Base-by-base conservation (phyloP, 2,113 vertebrate species). In the Thomomys bottae region DNA sequence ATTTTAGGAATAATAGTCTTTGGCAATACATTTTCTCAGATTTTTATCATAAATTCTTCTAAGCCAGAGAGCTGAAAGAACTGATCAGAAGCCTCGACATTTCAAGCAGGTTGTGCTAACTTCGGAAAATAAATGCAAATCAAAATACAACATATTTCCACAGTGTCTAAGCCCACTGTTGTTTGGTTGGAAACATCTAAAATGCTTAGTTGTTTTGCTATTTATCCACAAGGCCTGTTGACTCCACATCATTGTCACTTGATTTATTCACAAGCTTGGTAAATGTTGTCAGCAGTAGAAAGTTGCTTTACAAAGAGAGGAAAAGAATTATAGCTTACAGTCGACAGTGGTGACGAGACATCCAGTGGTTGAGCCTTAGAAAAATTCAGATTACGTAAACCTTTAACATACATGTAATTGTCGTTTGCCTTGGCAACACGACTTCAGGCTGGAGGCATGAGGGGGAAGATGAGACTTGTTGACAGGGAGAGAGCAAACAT, bases 101-200 rank as follows among this genome's bases (percentile, higher is more conserved):
- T 82, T 49, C 32, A 54, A 93, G 11, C 30, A 61, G 42, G 54
- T 38, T 40, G n/a, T 24, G 34, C 76, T 77, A 72, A 30, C 83
- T 63, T 79, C 23, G 36, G 72, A 77, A 93, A 72, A n/a, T 57
- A 89, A 82, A 72, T n/a, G n/a, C n/a, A 57, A 78, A 84, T 72
- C 17, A 70, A 72, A 71, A 34, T 68, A 61, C 32, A 21, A 40
- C 61, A 82, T 79, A 83, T 75, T 63, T 73, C 45, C 9, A 61
- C 7, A 40, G 28, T 26, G 8, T 68, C 24, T 72, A 61, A 21
- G 59, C 9, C n/a, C 28, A 71, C 14, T 78, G 15, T 36, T 71
- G 64, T 87, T 84, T 34, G 66, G 28, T 63, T 78, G 86, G 40
- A 89, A 89, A 61, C 42, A 86, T 79, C 70, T 38, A 15, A 80